Conservation (phyloP, 2,888 invertebrate genomes). For the Mesoligia furuncula region DNA sequence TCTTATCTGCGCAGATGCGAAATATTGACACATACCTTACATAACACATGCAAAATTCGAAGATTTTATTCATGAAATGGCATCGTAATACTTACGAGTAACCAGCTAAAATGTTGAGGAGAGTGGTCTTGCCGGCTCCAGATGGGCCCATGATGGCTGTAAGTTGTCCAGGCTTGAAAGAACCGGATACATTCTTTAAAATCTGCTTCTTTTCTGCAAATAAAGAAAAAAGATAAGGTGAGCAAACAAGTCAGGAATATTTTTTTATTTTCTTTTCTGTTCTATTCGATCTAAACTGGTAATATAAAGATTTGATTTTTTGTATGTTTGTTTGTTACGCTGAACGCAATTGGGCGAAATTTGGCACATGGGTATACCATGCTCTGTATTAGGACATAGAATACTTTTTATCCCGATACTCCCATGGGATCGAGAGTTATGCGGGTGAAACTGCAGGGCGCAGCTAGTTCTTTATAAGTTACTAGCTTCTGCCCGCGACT, state of each 20-base stretch:
- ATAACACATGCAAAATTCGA: background rate
- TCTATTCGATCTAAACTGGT: background rate
- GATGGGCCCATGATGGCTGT: slow-evolving; percentile 93
- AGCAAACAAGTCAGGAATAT: background rate
- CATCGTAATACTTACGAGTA: slow-evolving; percentile 93
- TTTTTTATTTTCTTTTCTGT: background rate
- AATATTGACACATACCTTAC: slow-evolving; percentile 7
- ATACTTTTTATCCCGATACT: background rate
- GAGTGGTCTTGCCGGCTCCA: slow-evolving; percentile 95
- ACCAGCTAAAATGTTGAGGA: slow-evolving; percentile 97
- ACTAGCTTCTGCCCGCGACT: background rate
- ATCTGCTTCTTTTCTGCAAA: slow-evolving; percentile 88
- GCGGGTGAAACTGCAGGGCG: background rate
- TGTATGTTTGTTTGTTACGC: background rate
- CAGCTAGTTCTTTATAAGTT: background rate
- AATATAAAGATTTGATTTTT: background rate
- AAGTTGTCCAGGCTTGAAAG: slow-evolving; percentile 91
- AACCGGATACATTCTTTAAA: slow-evolving; percentile 86
- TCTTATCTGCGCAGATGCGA: background rate
- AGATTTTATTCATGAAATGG: background rate
- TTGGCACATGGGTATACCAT: background rate
- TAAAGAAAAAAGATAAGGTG: slow-evolving; percentile 49
- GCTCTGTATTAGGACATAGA: background rate
- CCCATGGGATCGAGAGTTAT: background rate
- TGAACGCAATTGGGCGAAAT: background rate